Conservation (phyloP, 2,888 invertebrate genomes). For the Gonocerus acuteangulatus region DNA sequence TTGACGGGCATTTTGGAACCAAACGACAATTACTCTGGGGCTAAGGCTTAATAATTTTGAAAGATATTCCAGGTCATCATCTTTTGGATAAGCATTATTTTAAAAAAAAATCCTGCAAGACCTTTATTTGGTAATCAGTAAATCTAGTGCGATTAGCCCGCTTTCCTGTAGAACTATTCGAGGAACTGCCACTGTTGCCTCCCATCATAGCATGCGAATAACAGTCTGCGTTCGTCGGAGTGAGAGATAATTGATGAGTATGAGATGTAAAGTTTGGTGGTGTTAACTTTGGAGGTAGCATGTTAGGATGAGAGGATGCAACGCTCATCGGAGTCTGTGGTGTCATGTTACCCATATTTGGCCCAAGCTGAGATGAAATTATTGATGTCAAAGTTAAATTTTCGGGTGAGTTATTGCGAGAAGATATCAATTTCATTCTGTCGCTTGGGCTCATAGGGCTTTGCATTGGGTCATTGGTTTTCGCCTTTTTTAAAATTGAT, state of each 20-base stretch:
- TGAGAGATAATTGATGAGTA: slow-evolving; percentile 49
- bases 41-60: slow-evolving; percentile 90
- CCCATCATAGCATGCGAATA: slow-evolving; percentile 50
- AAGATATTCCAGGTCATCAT: slow-evolving; percentile 95
- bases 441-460: slow-evolving; percentile 53
- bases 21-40: slow-evolving; percentile 98
- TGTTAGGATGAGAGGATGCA: slow-evolving; percentile 45
- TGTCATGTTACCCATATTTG: slow-evolving; percentile 52
- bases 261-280: slow-evolving; percentile 58
- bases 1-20: slow-evolving; percentile 99
- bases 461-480: slow-evolving; percentile 47
- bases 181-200: slow-evolving; percentile 67
- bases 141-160: slow-evolving; percentile 97
- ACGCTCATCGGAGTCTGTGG: slow-evolving; percentile 42
- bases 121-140: slow-evolving; percentile 99
- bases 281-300: slow-evolving; percentile 64
- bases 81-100: slow-evolving; percentile 99
- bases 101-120: slow-evolving; percentile 99
- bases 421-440: slow-evolving; percentile 40
- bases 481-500: no score
- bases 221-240: slow-evolving; percentile 50
- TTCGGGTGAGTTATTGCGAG: slow-evolving; percentile 57
- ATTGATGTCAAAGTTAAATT: slow-evolving; percentile 61
- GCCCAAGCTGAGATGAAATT: slow-evolving; percentile 60
- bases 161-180: slow-evolving; percentile 71